Conservation (phyloP, 2,888 invertebrate species). For the Miltochrista miniata region DNA sequence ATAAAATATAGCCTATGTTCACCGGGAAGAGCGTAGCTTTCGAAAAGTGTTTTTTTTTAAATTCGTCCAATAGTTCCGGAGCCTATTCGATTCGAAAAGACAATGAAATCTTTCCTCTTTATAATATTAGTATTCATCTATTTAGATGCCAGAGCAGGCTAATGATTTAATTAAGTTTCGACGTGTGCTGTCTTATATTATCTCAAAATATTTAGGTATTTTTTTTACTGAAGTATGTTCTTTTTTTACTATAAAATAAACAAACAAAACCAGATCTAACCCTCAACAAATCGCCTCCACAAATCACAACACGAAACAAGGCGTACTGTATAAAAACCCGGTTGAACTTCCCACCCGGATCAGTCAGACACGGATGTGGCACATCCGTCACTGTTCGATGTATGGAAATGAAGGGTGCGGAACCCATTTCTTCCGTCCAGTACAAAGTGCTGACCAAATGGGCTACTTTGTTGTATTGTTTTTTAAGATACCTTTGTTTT, state of each 20-base stretch:
- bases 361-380: slow-evolving; percentile 23
- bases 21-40: too few relatives aligned
- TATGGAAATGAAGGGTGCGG: slow-evolving; percentile 27
- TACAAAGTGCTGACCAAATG: slow-evolving; percentile 8
- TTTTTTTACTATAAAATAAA: neutral
- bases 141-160: too few relatives aligned
- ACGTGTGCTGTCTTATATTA: too few relatives aligned
- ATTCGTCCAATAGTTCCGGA: too few relatives aligned
- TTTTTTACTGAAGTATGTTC: too few relatives aligned
- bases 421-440: slow-evolving; percentile 20
- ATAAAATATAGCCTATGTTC: too few relatives aligned
- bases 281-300: slow-evolving; percentile 11
- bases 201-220: neutral
- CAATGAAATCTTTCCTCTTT: too few relatives aligned
- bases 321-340: slow-evolving; percentile 19
- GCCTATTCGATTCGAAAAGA: too few relatives aligned
- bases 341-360: slow-evolving; percentile 19
- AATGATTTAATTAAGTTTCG: too few relatives aligned
- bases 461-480: neutral
- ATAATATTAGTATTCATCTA: too few relatives aligned
- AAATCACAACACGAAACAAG: slow-evolving; percentile 13
- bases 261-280: neutral
- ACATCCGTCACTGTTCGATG: slow-evolving; percentile 31
- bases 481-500: neutral
- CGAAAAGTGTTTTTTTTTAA: too few relatives aligned